Evolutionary conservation across 1,140 invertebrate genomes (phyloP), one percentile per base, ranked within the genome.

Genomic region (Trachelipus rathkii): DNA sequence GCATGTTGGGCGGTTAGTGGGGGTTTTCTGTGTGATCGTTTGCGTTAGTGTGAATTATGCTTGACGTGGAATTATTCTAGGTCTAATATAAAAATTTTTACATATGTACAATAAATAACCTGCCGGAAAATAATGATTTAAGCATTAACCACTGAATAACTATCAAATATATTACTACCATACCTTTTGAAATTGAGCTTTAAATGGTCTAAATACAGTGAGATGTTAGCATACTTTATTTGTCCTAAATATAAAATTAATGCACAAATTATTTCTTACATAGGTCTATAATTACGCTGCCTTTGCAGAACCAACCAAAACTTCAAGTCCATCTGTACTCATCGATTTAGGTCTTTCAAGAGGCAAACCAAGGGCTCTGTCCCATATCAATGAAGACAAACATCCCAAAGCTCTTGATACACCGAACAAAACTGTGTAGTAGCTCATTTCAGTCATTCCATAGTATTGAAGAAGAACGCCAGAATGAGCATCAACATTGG

Each of bases 291-390:
- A 19, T 60, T 19, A 60, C 50, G 11, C 50, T 60, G 50, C 50
- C n/a, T 15, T 60, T 60, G 50, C 50, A 60, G 50, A 60, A 60
- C 50, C n/a, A n/a, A 60, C 50, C 50, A 60, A 2, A 60, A 0
- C 19, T 60, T 60, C 50, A 23, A 97, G 89, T 73, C 90, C 89
- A 76, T 94, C 91, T 21, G 95, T 96, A 82, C 93, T 95, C 84
- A 96, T 89, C n/a, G 96, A 98, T 86, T 99, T 99, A 72, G 97
- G 97, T 85, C 97, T 89, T 85, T 99, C 97, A 80, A 99, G 92
- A 73, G 97, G 96, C 43, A 98, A n/a, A n/a, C 95, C 95, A 69
- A 99, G 89, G n/a, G n/a, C 97, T 77, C 97, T 89, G 81, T 95
- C 93, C n/a, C n/a, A n/a, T 44, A 99, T 91, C 15, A 98, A 87